Conservation (phyloP, 2,888 invertebrate genomes). For the Temnothorax unifasciatus region DNA sequence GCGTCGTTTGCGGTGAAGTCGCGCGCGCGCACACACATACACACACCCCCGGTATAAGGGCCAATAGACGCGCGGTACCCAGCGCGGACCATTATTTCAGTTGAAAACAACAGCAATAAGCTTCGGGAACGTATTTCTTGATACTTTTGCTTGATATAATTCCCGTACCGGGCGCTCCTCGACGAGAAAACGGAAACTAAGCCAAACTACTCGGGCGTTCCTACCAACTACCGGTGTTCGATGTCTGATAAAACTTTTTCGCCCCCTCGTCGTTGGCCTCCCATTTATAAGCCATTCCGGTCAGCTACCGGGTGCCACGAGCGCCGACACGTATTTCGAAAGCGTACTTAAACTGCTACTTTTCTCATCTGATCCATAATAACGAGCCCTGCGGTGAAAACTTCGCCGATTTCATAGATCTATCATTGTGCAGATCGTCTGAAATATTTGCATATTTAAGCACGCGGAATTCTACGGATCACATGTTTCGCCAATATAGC, state of each 20-base stretch:
- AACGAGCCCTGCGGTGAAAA: constrained; percentile 65
- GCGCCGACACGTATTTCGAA: constrained; percentile 65
- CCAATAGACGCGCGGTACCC: constrained; percentile 45
- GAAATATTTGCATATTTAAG: constrained; percentile 30
- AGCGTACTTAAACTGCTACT: constrained; percentile 60
- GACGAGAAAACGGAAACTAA: constrained; percentile 78
- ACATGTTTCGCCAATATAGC: not conserved
- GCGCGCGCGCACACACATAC: not conserved
- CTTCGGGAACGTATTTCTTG: constrained; percentile 79
- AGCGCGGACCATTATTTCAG: constrained; percentile 78
- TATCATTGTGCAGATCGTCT: constrained; percentile 58
- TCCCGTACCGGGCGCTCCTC: constrained; percentile 70
- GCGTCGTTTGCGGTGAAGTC: constrained; percentile 44
- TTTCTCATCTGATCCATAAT: constrained; percentile 70
- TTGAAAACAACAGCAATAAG: constrained; percentile 85
- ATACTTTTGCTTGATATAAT: constrained; percentile 81
- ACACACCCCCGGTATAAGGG: constrained; percentile 56
- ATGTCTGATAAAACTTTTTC: constrained; percentile 81
- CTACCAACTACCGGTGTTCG: constrained; percentile 76
- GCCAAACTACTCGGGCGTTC: constrained; percentile 78
- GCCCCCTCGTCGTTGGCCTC: constrained; percentile 56
- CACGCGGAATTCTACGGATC: not conserved
- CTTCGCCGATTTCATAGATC: constrained; percentile 70
- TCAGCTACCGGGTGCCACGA: constrained; percentile 73
- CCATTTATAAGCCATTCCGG: constrained; percentile 73